Evolutionary conservation across 2,888 invertebrate genomes (phyloP), one percentile per base, ranked within the genome.

Genomic region (Alviniconcha strummeri): DNA sequence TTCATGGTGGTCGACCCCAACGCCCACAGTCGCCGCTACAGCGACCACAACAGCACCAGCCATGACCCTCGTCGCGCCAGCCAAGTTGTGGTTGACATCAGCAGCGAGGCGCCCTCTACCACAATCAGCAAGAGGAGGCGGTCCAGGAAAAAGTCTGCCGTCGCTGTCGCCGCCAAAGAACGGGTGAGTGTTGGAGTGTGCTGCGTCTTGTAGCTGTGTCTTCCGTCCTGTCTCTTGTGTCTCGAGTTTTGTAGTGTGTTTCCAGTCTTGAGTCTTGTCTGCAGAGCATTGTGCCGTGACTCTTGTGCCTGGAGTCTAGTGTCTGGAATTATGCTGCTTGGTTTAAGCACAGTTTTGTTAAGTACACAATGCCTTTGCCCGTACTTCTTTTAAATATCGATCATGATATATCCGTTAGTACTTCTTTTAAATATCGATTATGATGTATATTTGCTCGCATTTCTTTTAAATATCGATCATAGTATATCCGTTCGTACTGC

Each of bases 1-100:
- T 89, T 88, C 78, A 88, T 89, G 89, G 86, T 85, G 67, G 84
- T 86, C 67, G 88, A 88, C 84, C 84, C 88, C n/a, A 86, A 85
- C 84, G 82, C 85, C 15, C 85, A 87, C 76, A 79, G 72, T 15
- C 82, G 85, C 69, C 84, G 87, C 15, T 87, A 88, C 86, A 84
- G 82, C 72, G 84, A 85, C 17, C 80, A 86, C 52, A 74, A 83
- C 52, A 69, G 75, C 57, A 81, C 83, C 71, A 79, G 81, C 72
- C 17, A 75, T n/a, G 84, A 85, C 74, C 84, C 79, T 5, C 77
- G 84, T 0, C 79, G 79, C 7, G 56, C 64, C 69, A 86, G 84
- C 78, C 81, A 79, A 56, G 82, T 86, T 36, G 74, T 80, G 17
- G 67, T 86, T 19, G 86, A 86, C 77, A 67, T 86, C 81, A 75